Evolutionary conservation across 1,140 invertebrate genomes (phyloP), one percentile per base, ranked within the genome.

Genomic region (Dendroctonus ponderosae): DNA sequence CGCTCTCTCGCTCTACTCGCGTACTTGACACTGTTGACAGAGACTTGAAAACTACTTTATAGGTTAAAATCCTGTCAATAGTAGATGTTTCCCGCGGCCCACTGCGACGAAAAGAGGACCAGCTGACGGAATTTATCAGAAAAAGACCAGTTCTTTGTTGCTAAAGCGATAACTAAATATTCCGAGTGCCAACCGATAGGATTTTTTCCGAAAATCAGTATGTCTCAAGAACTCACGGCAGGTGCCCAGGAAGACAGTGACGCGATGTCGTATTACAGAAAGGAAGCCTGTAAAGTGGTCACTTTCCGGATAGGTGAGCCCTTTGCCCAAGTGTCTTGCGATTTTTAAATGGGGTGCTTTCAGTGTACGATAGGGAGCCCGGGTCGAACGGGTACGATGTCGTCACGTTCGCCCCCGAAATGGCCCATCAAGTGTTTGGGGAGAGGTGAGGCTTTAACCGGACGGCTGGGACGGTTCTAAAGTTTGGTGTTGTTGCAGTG

Each of bases 361-460:
- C 48, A 73, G 71, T 75, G n/a, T 67, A 65, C 60, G 59, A 54
- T 11, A 37, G 71, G 56, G 54, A 71, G 3, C 50, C 68, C 14
- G 49, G 67, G 42, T 66, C 53, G 7, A 48, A 51, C 12, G n/a
- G 5, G 2, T 39, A 43, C 5, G 8, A 15, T 42, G 40, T 7
- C 7, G 42, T 62, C 43, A 44, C 56, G 9, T 97, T 96, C 78
- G 83, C 86, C 53, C 92, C 94, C 6, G 90, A 91, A 56, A 96
- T 96, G 91, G 91, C 91, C 56, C 93, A 98, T 83, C 94, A 97
- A 81, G 85, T 97, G 12, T 97, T 96, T 82, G 94, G 94, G 26
- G 91, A 95, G 72, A 91, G 62, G 73, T 74, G 60, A 14, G 54
- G 60, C 15, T 54, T 42, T 54, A 50, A 40, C 9, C 56, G 40